A percentile compares a stretch with the other conserved stretches of the same genome.
These are phyloP conservation scores for Plecturocebus donacophilus DNA, from an alignment of 2,113 vertebrate genomes.

Conservation along the genomic window DNA sequence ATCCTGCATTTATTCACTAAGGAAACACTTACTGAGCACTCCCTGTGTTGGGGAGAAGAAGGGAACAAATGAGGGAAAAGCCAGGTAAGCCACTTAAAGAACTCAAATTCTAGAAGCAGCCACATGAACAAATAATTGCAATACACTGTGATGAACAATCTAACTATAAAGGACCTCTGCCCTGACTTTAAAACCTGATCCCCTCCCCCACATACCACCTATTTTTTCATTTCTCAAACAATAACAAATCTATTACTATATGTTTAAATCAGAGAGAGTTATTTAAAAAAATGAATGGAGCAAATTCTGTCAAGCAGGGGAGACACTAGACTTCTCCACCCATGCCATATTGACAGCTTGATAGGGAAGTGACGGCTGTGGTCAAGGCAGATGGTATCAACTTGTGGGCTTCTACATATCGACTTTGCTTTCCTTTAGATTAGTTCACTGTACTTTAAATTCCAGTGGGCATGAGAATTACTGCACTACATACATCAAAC, in stretches of 20 bases:
- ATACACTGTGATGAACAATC: background rate
- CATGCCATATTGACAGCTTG: background rate
- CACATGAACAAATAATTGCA: background rate
- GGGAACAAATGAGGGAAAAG: background rate
- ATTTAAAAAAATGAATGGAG: background rate
- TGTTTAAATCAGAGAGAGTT: slow-evolving; percentile 8
- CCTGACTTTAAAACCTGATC: background rate
- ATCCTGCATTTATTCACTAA: background rate
- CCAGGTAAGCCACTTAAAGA: background rate
- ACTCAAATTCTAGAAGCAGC: background rate
- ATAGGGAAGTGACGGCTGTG: background rate
- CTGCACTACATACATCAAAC: background rate
- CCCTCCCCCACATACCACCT: background rate
- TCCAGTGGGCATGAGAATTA: background rate
- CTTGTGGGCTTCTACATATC: background rate
- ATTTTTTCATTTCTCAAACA: background rate
- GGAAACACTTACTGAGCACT: background rate
- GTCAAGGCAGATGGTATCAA: background rate
- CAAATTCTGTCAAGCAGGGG: background rate
- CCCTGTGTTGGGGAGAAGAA: background rate
- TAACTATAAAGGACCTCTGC: background rate
- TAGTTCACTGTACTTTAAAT: background rate
- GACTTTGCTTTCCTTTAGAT: background rate
- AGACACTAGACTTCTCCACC: background rate
- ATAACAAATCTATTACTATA: background rate